A percentile compares a stretch with the other conserved stretches of the same genome.
phyloP scores from a whole-genome alignment of 2,797 vertebrate genomes.

The Etheostoma perlongum region DNA sequence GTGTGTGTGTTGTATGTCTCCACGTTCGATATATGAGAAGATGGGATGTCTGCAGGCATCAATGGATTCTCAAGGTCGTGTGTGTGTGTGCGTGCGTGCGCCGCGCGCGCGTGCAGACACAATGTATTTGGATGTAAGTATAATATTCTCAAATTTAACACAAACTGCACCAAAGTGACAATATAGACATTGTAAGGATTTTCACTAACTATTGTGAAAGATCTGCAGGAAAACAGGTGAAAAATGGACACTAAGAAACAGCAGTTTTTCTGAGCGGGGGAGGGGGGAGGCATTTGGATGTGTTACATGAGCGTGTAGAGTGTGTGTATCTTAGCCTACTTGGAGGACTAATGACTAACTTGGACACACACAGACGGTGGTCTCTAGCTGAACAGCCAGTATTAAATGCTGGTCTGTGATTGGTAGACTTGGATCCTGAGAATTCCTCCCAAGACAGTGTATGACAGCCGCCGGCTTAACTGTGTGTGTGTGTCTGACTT shows the following conservation, averaged over 20 bases:
- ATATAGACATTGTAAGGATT: neutral
- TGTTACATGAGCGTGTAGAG: slow-evolving; percentile 31
- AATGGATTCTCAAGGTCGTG: slow-evolving; percentile 59
- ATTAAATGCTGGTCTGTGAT: slow-evolving; percentile 56
- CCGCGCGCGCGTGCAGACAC: slow-evolving; percentile 31
- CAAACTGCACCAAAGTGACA: neutral
- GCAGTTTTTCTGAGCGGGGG: neutral
- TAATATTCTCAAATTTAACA: neutral
- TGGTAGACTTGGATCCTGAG: slow-evolving; percentile 61
- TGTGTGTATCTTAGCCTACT: slow-evolving; percentile 37
- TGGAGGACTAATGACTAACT: slow-evolving; percentile 54
- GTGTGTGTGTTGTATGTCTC: slow-evolving; percentile 40
- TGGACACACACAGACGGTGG: slow-evolving; percentile 46
- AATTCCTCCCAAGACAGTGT: slow-evolving; percentile 46
- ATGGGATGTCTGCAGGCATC: slow-evolving; percentile 58
- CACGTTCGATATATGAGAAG: slow-evolving; percentile 58
- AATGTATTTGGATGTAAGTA: neutral
- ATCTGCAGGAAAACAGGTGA: neutral
- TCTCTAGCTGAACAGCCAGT: slow-evolving; percentile 59
- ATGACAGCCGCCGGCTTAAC: slow-evolving; percentile 14
- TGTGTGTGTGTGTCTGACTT: neutral
- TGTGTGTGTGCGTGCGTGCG: slow-evolving; percentile 15
- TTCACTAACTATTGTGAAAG: neutral
- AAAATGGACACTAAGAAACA: neutral
- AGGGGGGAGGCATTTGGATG: neutral